These are phyloP conservation scores for Vanacampus margaritifer DNA, from an alignment of 2,113 vertebrate species.

Conservation along the genomic window DNA sequence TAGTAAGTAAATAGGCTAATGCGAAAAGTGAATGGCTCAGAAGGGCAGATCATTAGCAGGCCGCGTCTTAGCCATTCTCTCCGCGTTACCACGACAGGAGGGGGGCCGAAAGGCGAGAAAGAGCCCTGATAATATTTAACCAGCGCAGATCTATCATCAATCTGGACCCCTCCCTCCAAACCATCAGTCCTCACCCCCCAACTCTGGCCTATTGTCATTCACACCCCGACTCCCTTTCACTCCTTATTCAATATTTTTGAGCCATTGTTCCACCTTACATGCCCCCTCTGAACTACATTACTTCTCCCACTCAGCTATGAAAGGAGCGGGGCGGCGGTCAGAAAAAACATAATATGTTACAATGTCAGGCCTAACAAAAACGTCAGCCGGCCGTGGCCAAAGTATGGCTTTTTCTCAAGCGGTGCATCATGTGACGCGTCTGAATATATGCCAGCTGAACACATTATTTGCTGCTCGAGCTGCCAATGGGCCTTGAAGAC, in stretches of 20 bases:
- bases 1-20: slow-evolving; percentile 59
- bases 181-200: slow-evolving; percentile 51
- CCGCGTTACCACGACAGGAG: slow-evolving; percentile 39
- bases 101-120: slow-evolving; percentile 53
- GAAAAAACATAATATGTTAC: slow-evolving; percentile 59
- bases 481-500: slow-evolving; percentile 30
- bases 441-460: slow-evolving; percentile 13
- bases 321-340: slow-evolving; percentile 41
- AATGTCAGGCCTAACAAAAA: slow-evolving; percentile 62
- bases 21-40: slow-evolving; percentile 62
- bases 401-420: slow-evolving; percentile 33
- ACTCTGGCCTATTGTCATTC: slow-evolving; percentile 67
- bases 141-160: slow-evolving; percentile 65
- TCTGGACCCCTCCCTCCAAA: slow-evolving; percentile 32
- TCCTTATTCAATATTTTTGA: slow-evolving; percentile 72
- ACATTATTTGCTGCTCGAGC: slow-evolving; percentile 53
- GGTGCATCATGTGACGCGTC: slow-evolving; percentile 13
- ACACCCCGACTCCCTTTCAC: slow-evolving; percentile 58
- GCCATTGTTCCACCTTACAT: slow-evolving; percentile 69
- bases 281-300: slow-evolving; percentile 65
- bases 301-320: slow-evolving; percentile 61
- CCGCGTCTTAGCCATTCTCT: slow-evolving; percentile 57
- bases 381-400: slow-evolving; percentile 44
- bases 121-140: slow-evolving; percentile 75
- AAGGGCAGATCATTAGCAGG: slow-evolving; percentile 66